Conservation (phyloP, 2,888 invertebrate genomes). For the Lochmaea crataegi region DNA sequence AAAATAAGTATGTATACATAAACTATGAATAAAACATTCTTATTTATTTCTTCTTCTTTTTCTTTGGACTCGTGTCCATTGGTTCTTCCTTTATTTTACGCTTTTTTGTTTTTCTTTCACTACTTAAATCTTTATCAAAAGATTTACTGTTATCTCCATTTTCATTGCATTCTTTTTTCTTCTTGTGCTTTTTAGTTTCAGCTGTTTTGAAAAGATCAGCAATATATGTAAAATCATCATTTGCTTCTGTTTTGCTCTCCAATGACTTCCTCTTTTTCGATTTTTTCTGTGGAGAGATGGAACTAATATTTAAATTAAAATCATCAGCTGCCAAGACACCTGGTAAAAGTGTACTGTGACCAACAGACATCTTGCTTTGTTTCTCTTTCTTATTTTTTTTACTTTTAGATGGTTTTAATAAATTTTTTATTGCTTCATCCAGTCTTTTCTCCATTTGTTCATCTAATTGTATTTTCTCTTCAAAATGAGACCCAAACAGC, state of each 20-base stretch:
- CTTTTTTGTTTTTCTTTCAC: conserved; percentile 4
- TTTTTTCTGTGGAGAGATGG: neutral
- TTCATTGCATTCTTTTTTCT: neutral
- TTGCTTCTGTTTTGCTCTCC: neutral
- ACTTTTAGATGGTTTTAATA: conserved; percentile 29
- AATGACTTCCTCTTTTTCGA: neutral
- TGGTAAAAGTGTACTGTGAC: conserved; percentile 19
- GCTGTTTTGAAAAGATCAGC: neutral
- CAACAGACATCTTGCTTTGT: neutral
- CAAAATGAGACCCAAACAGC: conserved; percentile 55
- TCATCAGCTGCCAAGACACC: neutral
- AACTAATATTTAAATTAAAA: conserved; percentile 16
- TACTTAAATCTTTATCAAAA: neutral
- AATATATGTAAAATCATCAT: neutral
- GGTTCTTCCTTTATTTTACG: conserved; percentile 14
- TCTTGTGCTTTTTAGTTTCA: neutral
- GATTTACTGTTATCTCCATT: neutral
- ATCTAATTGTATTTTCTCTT: conserved; percentile 52
- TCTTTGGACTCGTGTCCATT: neutral
- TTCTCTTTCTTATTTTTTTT: conserved; percentile 28
- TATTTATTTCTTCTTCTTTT: conserved; percentile 27
- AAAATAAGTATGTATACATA: neutral
- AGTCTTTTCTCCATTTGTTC: conserved; percentile 51
- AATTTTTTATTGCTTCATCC: conserved; percentile 42
- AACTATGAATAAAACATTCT: neutral